Conservation (phyloP, 2,888 invertebrate genomes). For the Platycheirus albimanus region DNA sequence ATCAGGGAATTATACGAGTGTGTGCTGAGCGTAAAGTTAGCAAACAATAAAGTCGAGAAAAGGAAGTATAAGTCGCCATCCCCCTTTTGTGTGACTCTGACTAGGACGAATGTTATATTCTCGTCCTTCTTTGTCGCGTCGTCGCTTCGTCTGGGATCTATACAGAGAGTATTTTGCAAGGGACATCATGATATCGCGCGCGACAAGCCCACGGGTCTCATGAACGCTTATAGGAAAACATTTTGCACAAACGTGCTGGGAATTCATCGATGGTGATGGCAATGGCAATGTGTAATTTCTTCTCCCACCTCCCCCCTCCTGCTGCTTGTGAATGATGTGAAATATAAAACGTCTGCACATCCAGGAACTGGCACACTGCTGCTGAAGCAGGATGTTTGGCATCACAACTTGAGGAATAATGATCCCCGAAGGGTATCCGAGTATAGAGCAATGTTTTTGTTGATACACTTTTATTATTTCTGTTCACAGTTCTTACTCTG, state of each 20-base stretch:
- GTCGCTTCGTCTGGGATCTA: conserved; percentile 26
- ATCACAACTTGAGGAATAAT: conserved; percentile 61
- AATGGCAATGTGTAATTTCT: conserved; percentile 65
- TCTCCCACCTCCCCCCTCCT: conserved; percentile 9
- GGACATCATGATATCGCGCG: conserved; percentile 64
- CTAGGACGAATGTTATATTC: conserved; percentile 38
- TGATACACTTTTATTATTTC: conserved; percentile 5
- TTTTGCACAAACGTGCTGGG: conserved; percentile 71
- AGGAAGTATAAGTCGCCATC: neutral
- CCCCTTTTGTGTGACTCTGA: conserved; percentile 8
- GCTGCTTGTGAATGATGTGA: conserved; percentile 24
- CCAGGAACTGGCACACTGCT: too few relatives aligned
- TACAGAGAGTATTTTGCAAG: conserved; percentile 8
- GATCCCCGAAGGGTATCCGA: conserved; percentile 53
- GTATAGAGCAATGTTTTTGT: neutral
- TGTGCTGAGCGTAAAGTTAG: conserved; percentile 51
- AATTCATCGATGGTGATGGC: conserved; percentile 71
- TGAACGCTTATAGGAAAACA: conserved; percentile 72
- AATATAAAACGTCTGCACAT: conserved; percentile 61
- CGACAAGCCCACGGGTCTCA: conserved; percentile 69
- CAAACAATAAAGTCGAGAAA: conserved; percentile 58
- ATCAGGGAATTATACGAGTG: conserved; percentile 61
- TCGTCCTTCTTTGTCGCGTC: neutral
- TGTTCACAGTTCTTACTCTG: conserved; percentile 18
- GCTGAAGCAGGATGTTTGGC: conserved; percentile 47